phyloP scores from a whole-genome alignment of 2,888 invertebrate species.

The Platerodrilus igneus region DNA sequence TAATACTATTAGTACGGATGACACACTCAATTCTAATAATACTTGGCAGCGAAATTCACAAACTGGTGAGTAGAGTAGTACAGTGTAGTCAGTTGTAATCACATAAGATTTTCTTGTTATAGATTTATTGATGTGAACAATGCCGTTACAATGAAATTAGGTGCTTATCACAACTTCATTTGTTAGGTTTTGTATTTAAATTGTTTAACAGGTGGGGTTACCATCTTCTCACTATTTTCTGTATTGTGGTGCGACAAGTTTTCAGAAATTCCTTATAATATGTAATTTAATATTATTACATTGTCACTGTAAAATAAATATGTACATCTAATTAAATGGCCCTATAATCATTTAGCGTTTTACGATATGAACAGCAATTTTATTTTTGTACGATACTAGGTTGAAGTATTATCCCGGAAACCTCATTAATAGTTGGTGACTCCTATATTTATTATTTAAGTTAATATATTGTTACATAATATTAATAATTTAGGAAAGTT shows the following conservation, averaged over 20 bases:
- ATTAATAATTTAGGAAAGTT: constrained; percentile 20
- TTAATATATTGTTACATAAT: constrained; percentile 17
- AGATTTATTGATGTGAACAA: constrained; percentile 48
- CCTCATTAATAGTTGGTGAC: constrained; percentile 9
- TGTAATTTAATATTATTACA: too few relatives aligned
- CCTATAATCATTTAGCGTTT: constrained; percentile 4
- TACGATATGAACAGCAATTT: constrained; percentile 2
- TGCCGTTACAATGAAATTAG: constrained; percentile 38
- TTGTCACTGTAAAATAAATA: too few relatives aligned
- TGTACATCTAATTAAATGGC: too few relatives aligned
- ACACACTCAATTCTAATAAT: constrained; percentile 48
- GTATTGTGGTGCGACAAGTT: constrained; percentile 27
- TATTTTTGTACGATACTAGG: constrained; percentile 23
- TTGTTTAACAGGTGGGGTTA: constrained; percentile 29
- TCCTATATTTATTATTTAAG: constrained; percentile 15
- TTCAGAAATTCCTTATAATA: constrained; percentile 29
- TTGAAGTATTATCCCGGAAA: constrained; percentile 25
- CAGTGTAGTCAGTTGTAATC: too few relatives aligned
- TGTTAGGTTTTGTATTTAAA: constrained; percentile 21
- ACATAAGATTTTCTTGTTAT: constrained; percentile 36
- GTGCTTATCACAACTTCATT: constrained; percentile 28
- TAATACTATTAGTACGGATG: constrained; percentile 43
- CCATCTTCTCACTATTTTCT: constrained; percentile 18
- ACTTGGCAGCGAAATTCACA: constrained; percentile 45
- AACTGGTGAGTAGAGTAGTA: constrained; percentile 40